Conservation (phyloP, 2,888 invertebrate species). For the Pegoplata infirma region DNA sequence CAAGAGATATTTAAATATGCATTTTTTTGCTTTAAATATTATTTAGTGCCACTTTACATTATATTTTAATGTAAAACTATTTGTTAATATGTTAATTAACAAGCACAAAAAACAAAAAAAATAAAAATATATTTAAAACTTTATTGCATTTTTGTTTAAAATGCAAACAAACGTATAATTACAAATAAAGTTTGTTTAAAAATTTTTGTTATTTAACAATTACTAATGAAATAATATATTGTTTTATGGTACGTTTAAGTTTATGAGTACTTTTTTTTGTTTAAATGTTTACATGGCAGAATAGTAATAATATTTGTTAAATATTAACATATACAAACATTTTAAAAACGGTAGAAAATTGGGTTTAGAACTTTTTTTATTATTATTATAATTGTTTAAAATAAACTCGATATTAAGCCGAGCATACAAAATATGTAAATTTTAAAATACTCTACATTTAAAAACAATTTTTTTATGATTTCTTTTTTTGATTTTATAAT, state of each 20-base stretch:
- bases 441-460: not conserved
- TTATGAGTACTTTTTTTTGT: slow-evolving; percentile 14
- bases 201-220: not conserved
- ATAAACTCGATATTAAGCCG: slow-evolving; percentile 37
- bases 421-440: slow-evolving; percentile 57
- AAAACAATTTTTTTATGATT: not conserved
- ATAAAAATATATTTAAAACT: slow-evolving; percentile 41
- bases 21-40: not conserved
- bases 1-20: slow-evolving; percentile 30
- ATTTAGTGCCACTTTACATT: slow-evolving; percentile 32
- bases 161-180: slow-evolving; percentile 2
- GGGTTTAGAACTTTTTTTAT: too few relatives aligned
- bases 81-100: slow-evolving; percentile 62
- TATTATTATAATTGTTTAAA: too few relatives aligned
- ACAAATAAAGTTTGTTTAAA: not conserved
- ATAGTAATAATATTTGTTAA: slow-evolving; percentile 55
- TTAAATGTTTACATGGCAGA: slow-evolving; percentile 47
- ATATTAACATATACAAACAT: slow-evolving; percentile 59
- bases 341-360: slow-evolving; percentile 45
- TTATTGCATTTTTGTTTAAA: too few relatives aligned
- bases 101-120: slow-evolving; percentile 18
- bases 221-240: slow-evolving; percentile 17
- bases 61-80: slow-evolving; percentile 48
- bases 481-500: slow-evolving; percentile 44
- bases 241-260: slow-evolving; percentile 7